Base-by-base conservation (phyloP, 2,113 vertebrate species). In the Regulus satrapa region DNA sequence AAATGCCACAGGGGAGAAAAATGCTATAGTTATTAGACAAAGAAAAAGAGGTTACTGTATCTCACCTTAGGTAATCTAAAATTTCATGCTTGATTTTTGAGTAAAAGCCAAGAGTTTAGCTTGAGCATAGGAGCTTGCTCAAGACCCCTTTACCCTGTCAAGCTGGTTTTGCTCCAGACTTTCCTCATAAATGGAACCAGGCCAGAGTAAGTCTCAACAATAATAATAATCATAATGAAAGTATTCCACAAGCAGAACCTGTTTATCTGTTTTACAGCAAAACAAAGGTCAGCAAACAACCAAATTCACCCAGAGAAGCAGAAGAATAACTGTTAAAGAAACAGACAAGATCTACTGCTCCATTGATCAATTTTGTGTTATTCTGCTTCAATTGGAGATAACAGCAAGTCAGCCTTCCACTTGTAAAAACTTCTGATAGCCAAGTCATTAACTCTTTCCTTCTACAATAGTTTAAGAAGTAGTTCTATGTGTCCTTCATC, bases 111-210 rank as follows among this genome's bases (percentile, higher is more conserved):
- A 88, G 58, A 91, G 75, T 71, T 94, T 32, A 61, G 20, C 64
- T 59, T 72, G 64, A 91, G 52, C n/a, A 68, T 18, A 95, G 77
- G 67, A 86, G 56, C 83, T 96, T 93, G 80, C 73, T 88, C 82
- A 96, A 97, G 77, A 91, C 34, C 28, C 58, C 28, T 88, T 89
- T 90, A 55, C 61, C 80, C 36, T 5, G 8, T 46, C 75, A 85
- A 62, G 90, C 86, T 89, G 80, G 80, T 93, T 95, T 97, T 87
- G 55, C 66, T 91, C 59, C 82, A 95, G 74, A 34, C 23, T 95
- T 91, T 95, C 67, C 48, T 93, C 76, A 93, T 63, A 93, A 85
- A 69, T 95, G 74, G 73, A 96, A 74, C n/a, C 61, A 75, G 29
- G 88, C 62, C 89, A 96, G 59, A 75, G 18, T 29, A 81, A 95